Evolutionary conservation across 2,797 vertebrate genomes (phyloP), one percentile per base, ranked within the genome.

Genomic region (Gallinago stenura): DNA sequence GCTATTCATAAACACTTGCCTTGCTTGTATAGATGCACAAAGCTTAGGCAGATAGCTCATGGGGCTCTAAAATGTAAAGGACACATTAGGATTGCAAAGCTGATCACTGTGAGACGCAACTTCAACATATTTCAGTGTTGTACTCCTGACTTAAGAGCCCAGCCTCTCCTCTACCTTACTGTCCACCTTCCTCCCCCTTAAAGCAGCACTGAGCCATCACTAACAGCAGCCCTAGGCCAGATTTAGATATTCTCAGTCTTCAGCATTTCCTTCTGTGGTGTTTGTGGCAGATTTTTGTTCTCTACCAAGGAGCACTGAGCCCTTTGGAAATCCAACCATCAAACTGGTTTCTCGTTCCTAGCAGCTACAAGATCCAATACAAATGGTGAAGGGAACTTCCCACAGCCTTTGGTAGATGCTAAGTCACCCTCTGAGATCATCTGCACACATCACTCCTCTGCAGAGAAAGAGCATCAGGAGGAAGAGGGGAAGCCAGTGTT

Each of bases 121-220:
- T 66, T 70, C 46, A 54, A 33, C 3, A 4, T 4, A 51, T 22
- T 21, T 58, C 2, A 0, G 30, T 37, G 68, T 16, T 1, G 2
- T 11, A 41, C 33, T 54, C 7, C 12, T 13, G 3, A 16, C 41
- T 56, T 19, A 70, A 89, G 46, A 78, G 33, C 28, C 13, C 24
- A 85, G 53, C 3, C 18, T 84, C 20, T 15, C 8, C 39, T 71
- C 35, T 37, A 18, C n/a, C 12, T 0, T 7, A 19, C 15, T 28
- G 88, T 79, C 18, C 21, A 45, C 21, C 15, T 50, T 31, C 16
- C 31, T 68, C 4, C 17, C 25, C 7, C 31, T 71, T 53, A 53
- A 37, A 71, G 54, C 26, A 77, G 19, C 61, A 39, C 41, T 10
- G 17, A 85, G 28, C 33, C 53, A 53, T 9, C 3, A 3, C 10